Conservation (phyloP, 2,797 vertebrate species). For the Pogonophryne albipinna region DNA sequence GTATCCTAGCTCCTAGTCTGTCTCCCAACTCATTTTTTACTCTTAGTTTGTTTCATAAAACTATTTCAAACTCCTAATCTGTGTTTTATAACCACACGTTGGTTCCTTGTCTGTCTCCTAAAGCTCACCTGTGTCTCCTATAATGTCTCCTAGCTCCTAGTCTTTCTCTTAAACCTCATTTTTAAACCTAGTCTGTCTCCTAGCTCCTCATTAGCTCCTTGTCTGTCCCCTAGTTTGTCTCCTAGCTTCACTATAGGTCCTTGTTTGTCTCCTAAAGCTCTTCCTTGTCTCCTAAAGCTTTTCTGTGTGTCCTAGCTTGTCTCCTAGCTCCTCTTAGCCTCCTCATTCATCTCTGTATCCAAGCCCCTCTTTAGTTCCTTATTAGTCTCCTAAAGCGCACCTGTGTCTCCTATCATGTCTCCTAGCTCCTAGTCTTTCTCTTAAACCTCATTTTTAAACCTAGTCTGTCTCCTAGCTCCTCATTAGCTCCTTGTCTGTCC, state of each 20-base stretch:
- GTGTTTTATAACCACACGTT: background rate
- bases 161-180: background rate
- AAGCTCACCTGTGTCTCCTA: too few species aligned
- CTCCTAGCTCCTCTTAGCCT: background rate
- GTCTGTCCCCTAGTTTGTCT: fast-evolving
- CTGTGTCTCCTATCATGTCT: too few species aligned
- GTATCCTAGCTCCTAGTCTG: too few species aligned
- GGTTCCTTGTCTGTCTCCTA: background rate
- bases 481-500: too few species aligned
- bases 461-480: too few species aligned
- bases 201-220: background rate
- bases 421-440: too few species aligned
- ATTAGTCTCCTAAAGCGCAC: background rate
- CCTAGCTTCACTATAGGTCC: background rate
- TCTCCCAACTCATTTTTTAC: too few species aligned
- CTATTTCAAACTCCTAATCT: background rate
- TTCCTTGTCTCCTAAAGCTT: background rate
- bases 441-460: background rate
- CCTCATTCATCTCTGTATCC: too few species aligned
- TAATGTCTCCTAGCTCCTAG: too few species aligned
- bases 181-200: background rate
- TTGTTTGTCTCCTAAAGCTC: background rate
- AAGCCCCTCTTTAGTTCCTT: background rate
- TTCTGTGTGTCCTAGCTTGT: background rate
- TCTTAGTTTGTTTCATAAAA: too few species aligned